Evolutionary conservation across 2,888 invertebrate species (phyloP).

Genomic region (Schizaphis graminum): DNA sequence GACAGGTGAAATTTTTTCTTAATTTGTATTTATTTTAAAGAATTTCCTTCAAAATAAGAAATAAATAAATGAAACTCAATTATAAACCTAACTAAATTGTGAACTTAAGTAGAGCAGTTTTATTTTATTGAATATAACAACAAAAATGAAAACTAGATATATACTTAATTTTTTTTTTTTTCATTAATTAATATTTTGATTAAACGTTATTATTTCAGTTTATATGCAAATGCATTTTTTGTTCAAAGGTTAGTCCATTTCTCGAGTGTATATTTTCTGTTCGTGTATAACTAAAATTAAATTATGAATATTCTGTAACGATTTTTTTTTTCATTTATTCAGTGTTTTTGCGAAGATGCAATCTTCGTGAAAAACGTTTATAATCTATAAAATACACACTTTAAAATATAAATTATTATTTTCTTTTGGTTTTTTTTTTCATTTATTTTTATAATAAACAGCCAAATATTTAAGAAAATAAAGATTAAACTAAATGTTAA

Average conservation of each 20-base stretch:
- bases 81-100: not conserved
- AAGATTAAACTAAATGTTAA: not conserved
- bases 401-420: not conserved
- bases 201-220: constrained; percentile 5
- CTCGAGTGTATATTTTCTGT: not conserved
- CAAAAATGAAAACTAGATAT: not conserved
- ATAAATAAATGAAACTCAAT: constrained; percentile 27
- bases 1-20: not conserved
- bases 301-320: constrained; percentile 28
- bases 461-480: not conserved
- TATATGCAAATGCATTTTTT: constrained; percentile 13
- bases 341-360: not conserved
- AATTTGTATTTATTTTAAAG: constrained; percentile 8
- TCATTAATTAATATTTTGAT: constrained; percentile 19
- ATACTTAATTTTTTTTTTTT: not conserved
- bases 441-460: not conserved
- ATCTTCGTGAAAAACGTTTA: not conserved
- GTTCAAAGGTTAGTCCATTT: not conserved
- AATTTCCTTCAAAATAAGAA: not conserved
- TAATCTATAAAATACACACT: constrained; percentile 11
- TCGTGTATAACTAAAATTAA: not conserved
- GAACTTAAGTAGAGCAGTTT: not conserved
- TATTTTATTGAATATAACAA: constrained; percentile 1
- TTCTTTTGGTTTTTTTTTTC: not conserved
- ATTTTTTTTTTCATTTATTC: not conserved